Percentiles rank a stretch among this genome's conserved stretches.
Conservation (phyloP, 2,888 invertebrate species). For the Eudasyphora cyanicolor region DNA sequence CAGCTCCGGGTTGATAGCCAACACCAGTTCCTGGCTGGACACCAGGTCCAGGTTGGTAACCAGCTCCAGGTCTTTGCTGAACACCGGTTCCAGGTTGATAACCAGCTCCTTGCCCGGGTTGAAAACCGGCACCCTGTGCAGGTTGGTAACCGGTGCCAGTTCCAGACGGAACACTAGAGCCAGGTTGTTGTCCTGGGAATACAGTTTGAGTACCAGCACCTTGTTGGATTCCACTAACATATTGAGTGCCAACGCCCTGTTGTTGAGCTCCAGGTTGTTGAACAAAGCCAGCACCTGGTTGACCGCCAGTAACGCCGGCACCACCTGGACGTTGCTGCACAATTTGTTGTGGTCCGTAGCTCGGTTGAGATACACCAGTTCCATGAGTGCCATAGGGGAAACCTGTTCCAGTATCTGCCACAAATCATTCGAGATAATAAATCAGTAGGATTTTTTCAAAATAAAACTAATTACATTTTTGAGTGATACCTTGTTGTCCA, state of each 20-base stretch:
- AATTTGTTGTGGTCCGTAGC: not conserved
- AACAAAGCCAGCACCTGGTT: slow-evolving; percentile 15
- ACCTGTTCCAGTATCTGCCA: not conserved
- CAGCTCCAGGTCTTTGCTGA: slow-evolving; percentile 50
- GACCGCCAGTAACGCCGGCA: slow-evolving; percentile 30
- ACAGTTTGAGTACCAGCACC: slow-evolving; percentile 46
- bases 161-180: slow-evolving; percentile 33
- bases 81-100: slow-evolving; percentile 52
- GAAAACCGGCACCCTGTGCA: slow-evolving; percentile 46
- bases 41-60: slow-evolving; percentile 42
- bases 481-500: not conserved
- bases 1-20: not conserved
- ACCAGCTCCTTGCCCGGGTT: no score
- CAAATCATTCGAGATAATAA: not conserved
- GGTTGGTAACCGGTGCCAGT: slow-evolving; percentile 13
- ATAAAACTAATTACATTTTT: no score
- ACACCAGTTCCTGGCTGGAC: no score
- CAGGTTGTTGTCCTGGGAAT: slow-evolving; percentile 31
- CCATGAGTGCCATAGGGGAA: no score
- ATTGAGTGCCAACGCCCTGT: no score
- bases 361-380: no score
- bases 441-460: not conserved
- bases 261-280: slow-evolving; percentile 9
- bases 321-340: not conserved
- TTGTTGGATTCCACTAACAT: slow-evolving; percentile 29